Base-by-base conservation (phyloP, 1,140 invertebrate genomes). In the Drosophila ercepeae region DNA sequence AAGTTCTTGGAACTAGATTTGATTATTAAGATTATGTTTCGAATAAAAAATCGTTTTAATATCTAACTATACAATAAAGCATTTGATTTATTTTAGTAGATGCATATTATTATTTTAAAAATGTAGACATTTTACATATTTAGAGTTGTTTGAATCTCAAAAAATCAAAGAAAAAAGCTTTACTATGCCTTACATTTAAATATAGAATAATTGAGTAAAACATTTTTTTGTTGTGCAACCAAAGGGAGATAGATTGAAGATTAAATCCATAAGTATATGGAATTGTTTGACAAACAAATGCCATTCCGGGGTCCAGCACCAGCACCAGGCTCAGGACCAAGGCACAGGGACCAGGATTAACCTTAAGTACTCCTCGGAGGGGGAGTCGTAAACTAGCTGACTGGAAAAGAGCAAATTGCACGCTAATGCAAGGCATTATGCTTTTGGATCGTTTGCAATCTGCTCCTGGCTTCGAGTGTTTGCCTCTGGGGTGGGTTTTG, bases 251-350 rank as follows among this genome's bases (percentile, higher is more conserved):
- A 44, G 36, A 36, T 49, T 49, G 36, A 58, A 65, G 67, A 77
- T 75, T 72, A 89, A 64, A 42, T 77, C 46, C 57, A 60, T 65
- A 69, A 75, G 79, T 86, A 89, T 89, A 89, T 89, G 86, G 77
- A 89, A 89, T 89, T 89, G 74, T 86, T 89, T 81, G 79, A 75
- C 75, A 82, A 84, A 84, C 82, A 89, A 89, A 89, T 89, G 86
- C 64, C 75, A 63, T 52, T 67, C 75, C 54, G 49, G 41, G 41
- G 34, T 8, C 9, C 18, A 32, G 45, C 9, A 41, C 29, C 14
- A 29, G 44, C 32, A 23, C 36, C 61, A 18, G 53, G 21, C n/a
- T 8, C 23, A 32, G 36, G 36, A 13, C 6, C 36, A 39, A 13
- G 13, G n/a, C 36, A 16, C 36, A 29, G 61, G 46, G 55, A 51